Evolutionary conservation across 1,140 invertebrate species (phyloP), one percentile per base, ranked within the genome.

Genomic region (Euura saliciscinereae): DNA sequence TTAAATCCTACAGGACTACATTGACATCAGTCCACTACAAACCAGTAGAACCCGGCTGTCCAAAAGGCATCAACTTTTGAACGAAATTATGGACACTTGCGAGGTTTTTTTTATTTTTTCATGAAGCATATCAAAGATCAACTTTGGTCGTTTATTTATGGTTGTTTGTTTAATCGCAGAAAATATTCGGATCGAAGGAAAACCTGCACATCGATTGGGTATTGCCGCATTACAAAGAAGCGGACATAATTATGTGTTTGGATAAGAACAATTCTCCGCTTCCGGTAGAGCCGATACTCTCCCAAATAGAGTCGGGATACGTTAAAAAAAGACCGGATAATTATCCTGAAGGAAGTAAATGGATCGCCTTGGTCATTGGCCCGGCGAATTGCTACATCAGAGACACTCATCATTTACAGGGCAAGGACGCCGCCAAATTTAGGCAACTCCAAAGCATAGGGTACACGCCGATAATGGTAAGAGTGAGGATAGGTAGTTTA

Each of bases 391-490:
- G 80, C 45, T 82, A 80, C 3, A 78, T 90, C 13, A 74, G 81
- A 3, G 79, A 84, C n/a, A 86, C 81, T 10, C 46, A 77, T 6
- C 70, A 76, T 28, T 80, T 80, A 5, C 80, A 84, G 4, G 91
- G 91, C 11, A 70, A 81, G 13, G 71, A 87, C 11, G 75, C 78
- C 11, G 83, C 88, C 80, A 91, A 91, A 80, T 45, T 89, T 2
- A 85, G 89, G 51, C 91, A 91, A 69, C 80, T 93, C 2, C 71
- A 83, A 70, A 80, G 85, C 74, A 78, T 92, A 68, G 91, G 91
- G 68, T 92, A 91, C 75, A 88, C 78, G 67, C 87, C 90, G 2
- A 75, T 91, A 72, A 59, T 88, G 75, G 91, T 92, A 85, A 88
- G 84, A 86, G 28, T 28, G 28, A 28, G 28, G 28, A 28, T 28